A percentile compares a stretch with the other conserved stretches of the same genome.
Evolutionary conservation across 2,888 invertebrate genomes (phyloP).

Genomic region (Pammene fasciana): DNA sequence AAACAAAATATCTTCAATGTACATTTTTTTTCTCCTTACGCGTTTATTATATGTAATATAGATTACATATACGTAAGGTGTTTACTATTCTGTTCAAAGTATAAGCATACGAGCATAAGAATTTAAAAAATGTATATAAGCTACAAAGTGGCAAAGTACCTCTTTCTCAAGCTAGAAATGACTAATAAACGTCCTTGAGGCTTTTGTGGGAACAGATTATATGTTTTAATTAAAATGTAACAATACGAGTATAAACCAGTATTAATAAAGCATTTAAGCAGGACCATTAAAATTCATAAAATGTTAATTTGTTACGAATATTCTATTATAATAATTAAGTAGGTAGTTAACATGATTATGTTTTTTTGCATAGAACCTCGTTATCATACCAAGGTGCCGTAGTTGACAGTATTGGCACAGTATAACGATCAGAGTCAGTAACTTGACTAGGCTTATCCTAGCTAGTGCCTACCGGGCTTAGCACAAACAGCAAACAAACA

Average conservation of each 20-base stretch:
- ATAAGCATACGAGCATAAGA: too few species aligned
- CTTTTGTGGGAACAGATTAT: not conserved
- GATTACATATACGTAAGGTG: too few species aligned
- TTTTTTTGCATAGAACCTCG: slow-evolving; percentile 42
- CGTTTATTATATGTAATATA: too few species aligned
- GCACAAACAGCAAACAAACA: too few species aligned
- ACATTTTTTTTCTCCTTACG: too few species aligned
- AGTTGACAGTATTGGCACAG: slow-evolving; percentile 44
- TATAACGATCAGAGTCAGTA: slow-evolving; percentile 14
- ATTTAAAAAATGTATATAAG: too few species aligned
- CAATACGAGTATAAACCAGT: slow-evolving; percentile 27
- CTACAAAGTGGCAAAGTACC: too few species aligned
- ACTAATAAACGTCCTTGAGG: not conserved
- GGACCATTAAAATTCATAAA: slow-evolving; percentile 43
- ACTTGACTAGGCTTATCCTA: too few species aligned
- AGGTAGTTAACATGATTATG: slow-evolving; percentile 24
- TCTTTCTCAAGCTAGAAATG: not conserved
- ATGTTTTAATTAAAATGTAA: slow-evolving; percentile 5
- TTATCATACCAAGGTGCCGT: slow-evolving; percentile 47
- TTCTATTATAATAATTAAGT: slow-evolving; percentile 30
- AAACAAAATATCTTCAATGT: too few species aligned
- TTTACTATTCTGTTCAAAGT: too few species aligned
- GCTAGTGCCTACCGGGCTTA: too few species aligned
- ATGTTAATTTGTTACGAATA: slow-evolving; percentile 40
- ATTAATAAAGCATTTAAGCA: slow-evolving; percentile 39